Base-by-base conservation (phyloP, 2,888 invertebrate genomes). In the Dicyrtoma fusca region DNA sequence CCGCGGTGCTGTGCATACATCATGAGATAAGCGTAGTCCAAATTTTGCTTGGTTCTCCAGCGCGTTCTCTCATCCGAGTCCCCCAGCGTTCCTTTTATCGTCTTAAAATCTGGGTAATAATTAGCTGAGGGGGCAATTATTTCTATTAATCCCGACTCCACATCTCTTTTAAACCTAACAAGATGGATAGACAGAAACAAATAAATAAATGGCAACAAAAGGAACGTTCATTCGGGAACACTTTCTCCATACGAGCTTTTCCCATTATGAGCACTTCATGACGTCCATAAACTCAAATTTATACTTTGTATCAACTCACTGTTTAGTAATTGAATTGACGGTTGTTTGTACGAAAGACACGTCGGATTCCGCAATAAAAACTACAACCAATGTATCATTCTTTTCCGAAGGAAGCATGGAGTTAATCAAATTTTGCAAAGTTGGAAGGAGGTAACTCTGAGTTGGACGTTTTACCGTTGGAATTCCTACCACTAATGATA, bases 31-130 rank as follows among this genome's bases (percentile, higher is more conserved):
- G 95, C 91, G 82, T 92, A 94, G 83, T 97, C 97, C 71, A 97
- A 85, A 83, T 97, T 97, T 83, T 97, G 97, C 82, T 97, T 97
- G 3, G 95, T 93, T 68, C 97, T 86, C 97, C 97, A 97, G 69
- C 89, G 88, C 0, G 92, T 91, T 0, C 96, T 87, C 82, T 94
- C 93, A 75, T 88, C 86, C 0, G 94, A 88, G 84, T 97, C 97
- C 0, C 95, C 95, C 4, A 97, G 85, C 0, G 93, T 94, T 42
- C 89, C 87, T 5, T 89, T 88, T 19, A 97, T 84, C 62, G 88
- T 87, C 64, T 91, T 88, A 74, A 95, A 88, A 82, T 95, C 89
- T 0, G 97, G 97, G 83, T 97, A 97, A 83, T 92, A 97, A 0
- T 90, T 87, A 0, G 89, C 83, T 0, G 92, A 88, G 0, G 97